Evolutionary conservation across 2,888 invertebrate species (phyloP).

Genomic region (Pinctada fucata): DNA sequence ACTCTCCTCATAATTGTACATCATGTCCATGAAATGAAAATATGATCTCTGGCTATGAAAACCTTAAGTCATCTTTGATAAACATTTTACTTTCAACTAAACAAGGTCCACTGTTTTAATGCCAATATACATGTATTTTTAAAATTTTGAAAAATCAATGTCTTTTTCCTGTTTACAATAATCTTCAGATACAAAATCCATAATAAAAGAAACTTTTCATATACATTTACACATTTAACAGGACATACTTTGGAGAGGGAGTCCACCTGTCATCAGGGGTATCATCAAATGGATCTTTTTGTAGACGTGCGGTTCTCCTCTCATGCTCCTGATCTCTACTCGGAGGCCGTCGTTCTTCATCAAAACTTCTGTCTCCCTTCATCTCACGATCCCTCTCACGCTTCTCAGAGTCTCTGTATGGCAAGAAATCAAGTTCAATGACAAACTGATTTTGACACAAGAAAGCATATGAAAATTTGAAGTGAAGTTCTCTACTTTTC

Average conservation of each 20-base stretch:
- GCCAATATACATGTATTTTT: no score
- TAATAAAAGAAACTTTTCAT: no score
- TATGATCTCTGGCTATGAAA: not conserved
- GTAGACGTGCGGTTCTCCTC: constrained; percentile 53
- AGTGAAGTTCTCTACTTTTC: no score
- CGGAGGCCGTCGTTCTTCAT: constrained; percentile 45
- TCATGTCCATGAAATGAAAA: not conserved
- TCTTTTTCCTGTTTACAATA: no score
- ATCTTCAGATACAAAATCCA: no score
- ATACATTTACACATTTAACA: no score
- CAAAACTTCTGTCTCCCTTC: constrained; percentile 20
- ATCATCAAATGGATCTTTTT: constrained; percentile 75
- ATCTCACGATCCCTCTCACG: constrained; percentile 40
- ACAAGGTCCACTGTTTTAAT: no score
- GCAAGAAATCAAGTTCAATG: constrained; percentile 3
- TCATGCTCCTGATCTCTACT: constrained; percentile 48
- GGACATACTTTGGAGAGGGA: constrained; percentile 29
- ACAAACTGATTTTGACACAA: no score
- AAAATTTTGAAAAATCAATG: no score
- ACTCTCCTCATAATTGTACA: not conserved
- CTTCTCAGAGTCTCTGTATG: constrained; percentile 39
- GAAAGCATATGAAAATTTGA: no score
- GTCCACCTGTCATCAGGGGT: constrained; percentile 46
- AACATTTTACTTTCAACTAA: no score
- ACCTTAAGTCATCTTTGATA: no score